Evolutionary conservation across 2,113 vertebrate genomes (phyloP).

Genomic region (Clinocottus analis): DNA sequence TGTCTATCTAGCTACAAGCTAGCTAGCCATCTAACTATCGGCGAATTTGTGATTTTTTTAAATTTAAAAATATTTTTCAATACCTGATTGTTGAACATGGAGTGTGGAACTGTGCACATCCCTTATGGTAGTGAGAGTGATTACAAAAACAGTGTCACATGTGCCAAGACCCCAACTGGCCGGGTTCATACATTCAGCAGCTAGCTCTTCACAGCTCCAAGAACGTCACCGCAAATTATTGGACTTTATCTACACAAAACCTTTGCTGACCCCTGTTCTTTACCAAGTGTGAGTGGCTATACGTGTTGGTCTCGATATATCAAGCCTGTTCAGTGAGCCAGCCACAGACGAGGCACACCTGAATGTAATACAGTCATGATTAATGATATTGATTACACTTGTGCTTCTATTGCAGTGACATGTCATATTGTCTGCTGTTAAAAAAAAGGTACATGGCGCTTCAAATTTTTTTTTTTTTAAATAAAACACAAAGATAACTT

Average conservation of each 20-base stretch:
- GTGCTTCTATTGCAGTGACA: background rate
- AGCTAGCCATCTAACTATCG: background rate
- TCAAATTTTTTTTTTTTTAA: background rate
- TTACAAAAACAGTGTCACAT: too few species aligned
- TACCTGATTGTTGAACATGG: background rate
- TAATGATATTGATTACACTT: background rate
- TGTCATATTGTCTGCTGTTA: background rate
- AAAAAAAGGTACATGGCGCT: background rate
- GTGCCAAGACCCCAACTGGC: background rate
- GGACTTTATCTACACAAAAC: too few species aligned
- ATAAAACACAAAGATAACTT: background rate
- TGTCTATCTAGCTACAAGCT: too few species aligned
- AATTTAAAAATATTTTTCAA: background rate
- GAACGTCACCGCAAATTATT: background rate
- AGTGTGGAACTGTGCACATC: background rate
- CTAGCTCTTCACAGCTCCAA: too few species aligned
- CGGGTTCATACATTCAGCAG: background rate
- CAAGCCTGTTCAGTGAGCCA: background rate
- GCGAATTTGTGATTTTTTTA: background rate
- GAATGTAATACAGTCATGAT: background rate
- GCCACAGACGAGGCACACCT: background rate
- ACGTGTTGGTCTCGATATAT: background rate
- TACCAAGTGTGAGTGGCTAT: background rate
- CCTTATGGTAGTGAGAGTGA: background rate
- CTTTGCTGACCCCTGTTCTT: background rate